Conservation (phyloP, 2,113 vertebrate genomes). For the Misgurnus mizolepis region DNA sequence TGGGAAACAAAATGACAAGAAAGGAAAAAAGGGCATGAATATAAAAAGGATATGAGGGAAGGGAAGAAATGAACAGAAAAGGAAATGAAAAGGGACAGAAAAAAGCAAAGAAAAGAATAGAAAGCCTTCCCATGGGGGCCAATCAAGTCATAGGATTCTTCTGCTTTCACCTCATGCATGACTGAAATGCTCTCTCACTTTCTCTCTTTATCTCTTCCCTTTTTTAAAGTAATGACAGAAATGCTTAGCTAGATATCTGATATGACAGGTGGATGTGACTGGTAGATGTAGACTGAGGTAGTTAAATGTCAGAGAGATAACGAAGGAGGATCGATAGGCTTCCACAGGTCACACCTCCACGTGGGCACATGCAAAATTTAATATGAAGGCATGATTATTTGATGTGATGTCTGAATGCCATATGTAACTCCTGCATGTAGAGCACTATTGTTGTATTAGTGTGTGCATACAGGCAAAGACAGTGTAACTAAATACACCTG, state of each 20-base stretch:
- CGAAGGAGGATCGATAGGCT: slow-evolving; percentile 67
- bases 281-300: slow-evolving; percentile 67
- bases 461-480: neutral
- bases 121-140: slow-evolving; percentile 16
- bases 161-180: slow-evolving; percentile 58
- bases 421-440: neutral
- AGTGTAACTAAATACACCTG: too few species aligned
- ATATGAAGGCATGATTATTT: slow-evolving; percentile 39
- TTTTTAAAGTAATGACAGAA: slow-evolving; percentile 73
- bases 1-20: neutral
- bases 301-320: slow-evolving; percentile 73
- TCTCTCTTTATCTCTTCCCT: neutral
- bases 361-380: slow-evolving; percentile 33
- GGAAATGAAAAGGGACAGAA: too few species aligned
- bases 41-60: neutral
- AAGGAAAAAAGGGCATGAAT: neutral
- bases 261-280: slow-evolving; percentile 58
- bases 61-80: neutral
- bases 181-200: slow-evolving; percentile 23
- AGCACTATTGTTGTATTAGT: neutral
- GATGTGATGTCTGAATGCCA: slow-evolving; percentile 33
- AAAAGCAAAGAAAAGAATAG: neutral
- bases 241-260: slow-evolving; percentile 74
- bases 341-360: slow-evolving; percentile 50
- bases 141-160: slow-evolving; percentile 40